Base-by-base conservation (phyloP, 2,888 invertebrate genomes). In the Synanthedon formicaeformis region DNA sequence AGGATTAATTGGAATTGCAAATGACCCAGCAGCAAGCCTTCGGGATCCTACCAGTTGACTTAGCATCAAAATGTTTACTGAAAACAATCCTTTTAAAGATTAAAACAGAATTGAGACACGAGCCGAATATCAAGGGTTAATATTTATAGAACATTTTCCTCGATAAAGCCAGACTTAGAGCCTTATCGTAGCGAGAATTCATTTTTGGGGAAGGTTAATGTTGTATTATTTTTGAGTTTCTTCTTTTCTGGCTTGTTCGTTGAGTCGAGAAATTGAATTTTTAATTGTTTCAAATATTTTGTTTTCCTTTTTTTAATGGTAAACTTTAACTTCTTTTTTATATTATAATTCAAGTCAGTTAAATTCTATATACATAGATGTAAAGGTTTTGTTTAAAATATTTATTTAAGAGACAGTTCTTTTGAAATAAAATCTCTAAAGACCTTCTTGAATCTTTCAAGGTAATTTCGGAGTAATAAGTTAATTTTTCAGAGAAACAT, bases 1-100 rank as follows among this genome's bases (percentile, higher is more conserved):
- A 64, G 71, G 81, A 81, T 82, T 82, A 80, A 84, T 85, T 85
- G 81, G 75, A 84, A 82, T 85, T 85, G 84, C 78, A 85, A 83
- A 85, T 82, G 75, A 75, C 27, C 65, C 67, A 62, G 57, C 67
- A 64, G 69, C 71, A 74, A 79, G 75, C 68, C 75, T 67, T 60
- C 64, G 60, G 66, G 70, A 80, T 75, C 80, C 75, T 67, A 58
- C 73, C 72, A 81, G 80, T 83, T 82, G 77, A 81, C 78, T 83
- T 78, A 69, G 73, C 80, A 81, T 81, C 82, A 78, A 75, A 81
- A 81, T 81, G 76, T 84, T 83, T 84, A 81, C 78, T 68, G 78
- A 71, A 83, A 83, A 85, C 84, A 85, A 85, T 82, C 82, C 83
- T 78, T 78, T 75, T 73, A 73, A 73, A 82, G 84, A 84, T 85